A percentile compares a stretch with the other conserved stretches of the same genome.
Conservation (phyloP, 2,113 vertebrate genomes). For the Cynocephalus volans region DNA sequence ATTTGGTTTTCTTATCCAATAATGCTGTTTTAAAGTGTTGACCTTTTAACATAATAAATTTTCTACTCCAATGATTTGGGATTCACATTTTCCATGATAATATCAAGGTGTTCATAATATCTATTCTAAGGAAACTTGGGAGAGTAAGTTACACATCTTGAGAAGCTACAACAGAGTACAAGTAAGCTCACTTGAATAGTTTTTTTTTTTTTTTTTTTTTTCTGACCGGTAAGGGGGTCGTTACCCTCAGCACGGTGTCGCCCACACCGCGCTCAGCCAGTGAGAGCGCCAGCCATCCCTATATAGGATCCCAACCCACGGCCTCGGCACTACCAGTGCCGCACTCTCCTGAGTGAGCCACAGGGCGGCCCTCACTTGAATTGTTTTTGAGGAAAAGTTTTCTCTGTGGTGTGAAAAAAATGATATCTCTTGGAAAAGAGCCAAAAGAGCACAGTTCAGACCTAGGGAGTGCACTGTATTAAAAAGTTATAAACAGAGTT, state of each 20-base stretch:
- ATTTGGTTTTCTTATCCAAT: not conserved
- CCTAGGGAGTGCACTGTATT: not conserved
- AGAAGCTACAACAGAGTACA: not conserved
- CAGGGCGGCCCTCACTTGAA: no score
- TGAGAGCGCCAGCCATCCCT: no score
- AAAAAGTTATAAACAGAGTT: not conserved
- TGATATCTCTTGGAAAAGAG: not conserved
- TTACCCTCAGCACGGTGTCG: no score
- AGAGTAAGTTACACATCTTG: slow-evolving; percentile 26
- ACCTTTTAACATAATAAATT: not conserved
- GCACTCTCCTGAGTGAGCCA: no score
- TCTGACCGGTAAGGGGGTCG: no score
- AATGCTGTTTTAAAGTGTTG: not conserved
- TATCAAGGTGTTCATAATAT: not conserved
- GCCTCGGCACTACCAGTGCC: no score
- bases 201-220: no score
- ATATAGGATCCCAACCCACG: no score
- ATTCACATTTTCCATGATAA: slow-evolving; percentile 17
- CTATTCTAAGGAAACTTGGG: not conserved
- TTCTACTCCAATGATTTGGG: slow-evolving; percentile 45
- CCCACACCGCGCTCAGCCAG: no score
- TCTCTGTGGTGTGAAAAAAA: slow-evolving; percentile 19
- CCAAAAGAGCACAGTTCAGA: not conserved
- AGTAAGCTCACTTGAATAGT: not conserved
- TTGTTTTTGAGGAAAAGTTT: not conserved